A percentile compares a stretch with the other conserved stretches of the same genome.
phyloP scores from a whole-genome alignment of 1,140 invertebrate species.

The Metopolophium dirhodum region DNA sequence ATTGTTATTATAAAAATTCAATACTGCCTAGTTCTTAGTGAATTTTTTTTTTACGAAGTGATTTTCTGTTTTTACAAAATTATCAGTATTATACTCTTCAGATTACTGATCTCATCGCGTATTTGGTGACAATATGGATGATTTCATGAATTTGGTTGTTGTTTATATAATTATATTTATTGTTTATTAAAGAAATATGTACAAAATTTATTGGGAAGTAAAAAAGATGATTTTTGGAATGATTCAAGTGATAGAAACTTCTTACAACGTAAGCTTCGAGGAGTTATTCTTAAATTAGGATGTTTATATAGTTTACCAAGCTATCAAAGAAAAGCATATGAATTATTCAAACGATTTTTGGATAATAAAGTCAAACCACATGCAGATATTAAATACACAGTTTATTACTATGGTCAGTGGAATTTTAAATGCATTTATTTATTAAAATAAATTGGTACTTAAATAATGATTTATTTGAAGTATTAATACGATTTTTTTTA shows the following conservation, averaged over 20 bases:
- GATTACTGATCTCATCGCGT: no score
- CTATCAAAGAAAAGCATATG: constrained; percentile 67
- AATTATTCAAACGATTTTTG: constrained; percentile 70
- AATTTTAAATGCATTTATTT: background rate
- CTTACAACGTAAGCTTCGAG: constrained; percentile 46
- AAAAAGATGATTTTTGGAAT: constrained; percentile 44
- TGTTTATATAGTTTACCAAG: constrained; percentile 68
- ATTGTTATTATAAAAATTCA: no score
- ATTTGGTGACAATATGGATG: no score
- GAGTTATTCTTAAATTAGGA: constrained; percentile 66
- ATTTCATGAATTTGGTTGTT: no score
- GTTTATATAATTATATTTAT: no score
- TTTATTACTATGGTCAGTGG: constrained; percentile 57
- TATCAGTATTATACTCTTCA: no score
- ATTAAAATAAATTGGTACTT: background rate
- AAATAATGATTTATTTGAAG: background rate
- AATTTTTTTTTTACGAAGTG: no score
- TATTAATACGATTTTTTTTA: background rate
- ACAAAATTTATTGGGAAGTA: constrained; percentile 10
- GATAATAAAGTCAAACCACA: constrained; percentile 62
- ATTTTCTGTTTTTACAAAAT: no score
- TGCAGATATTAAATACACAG: constrained; percentile 59
- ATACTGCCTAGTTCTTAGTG: no score
- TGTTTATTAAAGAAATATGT: constrained; percentile 26
- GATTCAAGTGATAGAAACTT: constrained; percentile 42